Percentiles rank a stretch among this genome's conserved stretches.
Conservation (phyloP, 2,888 invertebrate species). For the Maniola hyperantus region DNA sequence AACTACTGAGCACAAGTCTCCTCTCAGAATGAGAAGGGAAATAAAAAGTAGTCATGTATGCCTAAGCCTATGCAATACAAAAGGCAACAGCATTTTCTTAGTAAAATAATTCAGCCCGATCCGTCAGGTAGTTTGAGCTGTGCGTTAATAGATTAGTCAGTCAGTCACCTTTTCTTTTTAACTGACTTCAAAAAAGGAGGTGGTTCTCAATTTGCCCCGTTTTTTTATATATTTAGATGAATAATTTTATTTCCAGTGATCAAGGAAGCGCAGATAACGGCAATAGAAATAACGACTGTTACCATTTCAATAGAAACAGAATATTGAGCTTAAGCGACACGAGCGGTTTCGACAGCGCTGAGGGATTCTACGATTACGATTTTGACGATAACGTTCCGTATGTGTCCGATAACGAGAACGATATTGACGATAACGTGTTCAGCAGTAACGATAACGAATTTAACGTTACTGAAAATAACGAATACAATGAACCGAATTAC, state of each 20-base stretch:
- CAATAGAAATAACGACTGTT: constrained; percentile 29
- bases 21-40: too few relatives aligned
- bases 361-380: constrained; percentile 20
- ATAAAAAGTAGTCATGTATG: too few relatives aligned
- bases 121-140: too few relatives aligned
- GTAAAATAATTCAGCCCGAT: too few relatives aligned
- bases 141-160: too few relatives aligned
- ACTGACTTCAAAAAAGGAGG: too few relatives aligned
- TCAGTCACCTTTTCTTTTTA: too few relatives aligned
- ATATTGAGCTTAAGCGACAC: constrained; percentile 5
- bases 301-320: constrained; percentile 35
- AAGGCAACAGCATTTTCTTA: too few relatives aligned
- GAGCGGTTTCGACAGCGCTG: constrained; percentile 8
- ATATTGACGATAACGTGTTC: constrained; percentile 15
- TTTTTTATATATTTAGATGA: too few relatives aligned
- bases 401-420: constrained; percentile 11
- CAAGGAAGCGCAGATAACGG: constrained; percentile 1
- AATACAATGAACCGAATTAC: constrained; percentile 8
- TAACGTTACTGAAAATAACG: constrained; percentile 13
- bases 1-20: too few relatives aligned
- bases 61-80: too few relatives aligned
- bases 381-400: neutral
- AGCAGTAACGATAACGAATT: constrained; percentile 11
- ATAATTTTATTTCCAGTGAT: neutral
- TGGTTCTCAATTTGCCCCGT: too few relatives aligned